Evolutionary conservation across 2,113 vertebrate species (phyloP), one percentile per base, ranked within the genome.

Genomic region (Lasiurus cinereus): DNA sequence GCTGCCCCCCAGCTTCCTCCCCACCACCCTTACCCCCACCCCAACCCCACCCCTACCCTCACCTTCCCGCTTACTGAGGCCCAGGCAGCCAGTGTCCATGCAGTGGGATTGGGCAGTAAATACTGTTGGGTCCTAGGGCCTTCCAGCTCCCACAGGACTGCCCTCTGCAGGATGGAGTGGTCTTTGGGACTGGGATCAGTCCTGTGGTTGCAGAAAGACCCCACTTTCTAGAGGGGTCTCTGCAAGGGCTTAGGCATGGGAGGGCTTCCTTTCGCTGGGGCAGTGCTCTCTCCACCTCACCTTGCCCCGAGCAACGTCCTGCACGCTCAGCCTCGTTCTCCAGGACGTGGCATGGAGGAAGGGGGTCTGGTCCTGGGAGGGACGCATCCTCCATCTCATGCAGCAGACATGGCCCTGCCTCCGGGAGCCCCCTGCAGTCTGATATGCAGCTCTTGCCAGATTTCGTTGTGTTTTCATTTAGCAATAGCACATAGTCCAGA

Each of bases 81-180:
- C 96, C 0, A 0, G 27, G 52, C 52, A 52, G 59, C n/a, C 74
- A 8, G 88, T 95, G 70, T 50, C 43, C 78, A n/a, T 80, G 67
- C 52, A 90, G 92, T 70, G 76, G 64, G 96, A 96, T 93, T 48
- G 94, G 96, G 91, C 93, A 31, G 80, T 96, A 97, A 97, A 97
- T 96, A 96, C 86, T 92, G 95, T 95, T 92, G 21, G 0, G 0
- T 73, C 1, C n/a, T 89, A 39, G 74, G 88, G 76, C 93, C 43
- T 52, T 7, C 82, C 91, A 64, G 93, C 73, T 39, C 3, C 91
- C 79, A 3, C 73, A 67, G 52, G 36, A 85, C 70, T 31, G 18
- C 77, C 2, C 78, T 67, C 15, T 6, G 21, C 50, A 52, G 29
- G 54, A 29, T 9, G 18, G 33, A 64, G 19, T 39, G 46, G 13